A percentile compares a stretch with the other conserved stretches of the same genome.
Conservation (phyloP, 2,888 invertebrate species). For the Drosophila suboccidentalis region DNA sequence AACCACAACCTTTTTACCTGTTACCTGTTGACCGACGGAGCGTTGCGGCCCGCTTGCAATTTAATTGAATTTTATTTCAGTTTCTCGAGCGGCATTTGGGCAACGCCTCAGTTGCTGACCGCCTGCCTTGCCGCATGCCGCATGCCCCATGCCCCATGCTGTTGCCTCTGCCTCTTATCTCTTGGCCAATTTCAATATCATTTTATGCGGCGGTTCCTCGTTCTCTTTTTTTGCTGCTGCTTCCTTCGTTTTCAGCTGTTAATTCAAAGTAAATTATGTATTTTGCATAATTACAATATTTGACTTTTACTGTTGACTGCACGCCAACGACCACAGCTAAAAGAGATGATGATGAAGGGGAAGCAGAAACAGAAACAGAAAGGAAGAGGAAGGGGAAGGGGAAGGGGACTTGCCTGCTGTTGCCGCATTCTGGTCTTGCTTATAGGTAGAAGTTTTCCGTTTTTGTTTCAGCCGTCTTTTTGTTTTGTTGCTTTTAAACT, state of each 20-base stretch:
- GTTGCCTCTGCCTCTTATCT: slow-evolving; percentile 49
- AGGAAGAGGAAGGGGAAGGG: background rate
- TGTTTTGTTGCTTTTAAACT: background rate
- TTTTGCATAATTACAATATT: slow-evolving; percentile 80
- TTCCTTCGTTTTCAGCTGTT: slow-evolving; percentile 72
- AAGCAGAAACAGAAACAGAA: background rate
- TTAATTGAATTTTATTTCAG: slow-evolving; percentile 78
- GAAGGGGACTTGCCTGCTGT: slow-evolving; percentile 20
- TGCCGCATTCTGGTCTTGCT: slow-evolving; percentile 12
- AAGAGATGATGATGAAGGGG: slow-evolving; percentile 2
- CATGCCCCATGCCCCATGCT: slow-evolving; percentile 7
- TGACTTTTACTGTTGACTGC: slow-evolving; percentile 80
- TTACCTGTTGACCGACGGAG: slow-evolving; percentile 63
- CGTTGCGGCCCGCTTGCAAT: slow-evolving; percentile 68
- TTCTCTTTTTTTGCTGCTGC: slow-evolving; percentile 13
- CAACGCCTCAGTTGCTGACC: slow-evolving; percentile 60
- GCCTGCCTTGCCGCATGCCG: slow-evolving; percentile 17
- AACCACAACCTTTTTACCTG: slow-evolving; percentile 52
- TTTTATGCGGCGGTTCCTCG: slow-evolving; percentile 44
- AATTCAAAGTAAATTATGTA: slow-evolving; percentile 81
- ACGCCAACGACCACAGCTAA: slow-evolving; percentile 41
- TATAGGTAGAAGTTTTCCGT: slow-evolving; percentile 5
- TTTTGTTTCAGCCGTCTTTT: background rate
- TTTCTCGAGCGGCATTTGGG: slow-evolving; percentile 71
- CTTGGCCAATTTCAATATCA: slow-evolving; percentile 57